Base-by-base conservation (phyloP, 2,888 invertebrate genomes). In the Luperina testacea region DNA sequence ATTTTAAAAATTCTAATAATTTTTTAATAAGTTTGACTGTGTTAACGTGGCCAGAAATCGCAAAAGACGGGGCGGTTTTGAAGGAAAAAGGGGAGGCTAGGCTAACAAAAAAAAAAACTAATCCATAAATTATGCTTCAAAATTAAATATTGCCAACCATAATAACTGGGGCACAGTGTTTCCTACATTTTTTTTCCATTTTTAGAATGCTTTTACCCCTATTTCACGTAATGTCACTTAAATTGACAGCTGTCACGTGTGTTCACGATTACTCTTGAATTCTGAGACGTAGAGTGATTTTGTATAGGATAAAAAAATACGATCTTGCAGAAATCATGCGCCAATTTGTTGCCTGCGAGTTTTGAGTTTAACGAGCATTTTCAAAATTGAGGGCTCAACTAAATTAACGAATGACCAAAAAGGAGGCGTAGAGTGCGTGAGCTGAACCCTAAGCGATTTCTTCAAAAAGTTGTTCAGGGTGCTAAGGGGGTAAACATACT, bases 171-270 rank as follows among this genome's bases (percentile, higher is more conserved):
- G 51, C 17, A 17, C 9, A 13, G n/a, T 24, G 15, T 32, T 64
- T 17, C 1, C 27, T 24, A 42, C 5, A 27, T 27, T 8, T 7
- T 68, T 20, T 32, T 32, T 13, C 15, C 7, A 20, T 53, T 45
- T 38, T 24, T n/a, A 2, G 9, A 17, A 63, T 17, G 4, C 17
- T 67, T 65, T 32, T 38, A 15, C 7, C 11, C 24, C 5, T 15
- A 20, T 24, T 17, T 0, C 38, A 15, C 42, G 20, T 38, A 24
- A 42, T 63, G 57, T 15, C 17, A 3, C 2, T n/a, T 13, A 48
- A 85, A 82, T 78, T 78, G 85, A 74, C 75, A 85, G 71, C 71
- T 74, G 75, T 76, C 75, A 71, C 13, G 6, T 51, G 32, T 24
- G 27, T 57, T 75, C 15, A 53, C 45, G 38, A 64, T 45, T 70